A percentile compares a stretch with the other conserved stretches of the same genome.
Conservation (phyloP, 2,888 invertebrate genomes). For the Sepiola atlantica region DNA sequence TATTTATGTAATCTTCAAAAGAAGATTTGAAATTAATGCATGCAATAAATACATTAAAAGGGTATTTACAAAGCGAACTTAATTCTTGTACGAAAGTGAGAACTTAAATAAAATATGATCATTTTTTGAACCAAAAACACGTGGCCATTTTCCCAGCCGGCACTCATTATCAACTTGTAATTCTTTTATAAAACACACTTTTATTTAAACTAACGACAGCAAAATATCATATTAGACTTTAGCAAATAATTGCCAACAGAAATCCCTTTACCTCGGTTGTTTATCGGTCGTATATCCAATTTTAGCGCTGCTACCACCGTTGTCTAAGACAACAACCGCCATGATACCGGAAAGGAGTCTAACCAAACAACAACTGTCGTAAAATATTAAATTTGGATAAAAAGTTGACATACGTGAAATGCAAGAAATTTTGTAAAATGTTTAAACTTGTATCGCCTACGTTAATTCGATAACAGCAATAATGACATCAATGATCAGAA, state of each 20-base stretch:
- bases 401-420: too few species aligned
- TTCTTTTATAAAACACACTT: not conserved
- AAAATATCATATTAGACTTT: not conserved
- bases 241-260: not conserved
- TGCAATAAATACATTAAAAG: not conserved
- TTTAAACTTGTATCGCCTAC: too few species aligned
- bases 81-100: not conserved
- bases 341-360: slow-evolving; percentile 52
- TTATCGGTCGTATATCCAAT: slow-evolving; percentile 84
- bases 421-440: too few species aligned
- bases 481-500: too few species aligned
- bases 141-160: not conserved
- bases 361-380: not conserved
- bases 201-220: not conserved
- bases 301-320: slow-evolving; percentile 91
- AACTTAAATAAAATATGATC: not conserved
- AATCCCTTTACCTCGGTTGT: slow-evolving; percentile 79
- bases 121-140: not conserved
- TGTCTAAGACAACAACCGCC: slow-evolving; percentile 83
- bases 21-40: not conserved
- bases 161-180: not conserved
- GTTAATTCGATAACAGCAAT: too few species aligned
- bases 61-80: too few species aligned
- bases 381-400: not conserved
- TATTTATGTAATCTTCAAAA: too few species aligned